Evolutionary conservation across 2,888 invertebrate species (phyloP).

Genomic region (Machimus rusticus): DNA sequence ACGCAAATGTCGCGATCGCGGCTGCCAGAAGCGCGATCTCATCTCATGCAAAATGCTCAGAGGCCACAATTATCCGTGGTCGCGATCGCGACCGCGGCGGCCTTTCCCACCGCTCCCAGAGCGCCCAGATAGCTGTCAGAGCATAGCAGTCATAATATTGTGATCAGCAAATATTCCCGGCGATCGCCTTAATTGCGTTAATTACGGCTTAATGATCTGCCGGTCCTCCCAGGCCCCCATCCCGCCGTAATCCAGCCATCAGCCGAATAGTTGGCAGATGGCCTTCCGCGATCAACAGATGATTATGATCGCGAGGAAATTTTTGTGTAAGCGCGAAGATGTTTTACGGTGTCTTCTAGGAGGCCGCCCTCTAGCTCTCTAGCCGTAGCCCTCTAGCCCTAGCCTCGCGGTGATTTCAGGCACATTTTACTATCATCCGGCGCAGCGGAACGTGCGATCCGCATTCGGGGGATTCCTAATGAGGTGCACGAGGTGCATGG

Average conservation of each 20-base stretch:
- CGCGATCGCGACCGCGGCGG: neutral
- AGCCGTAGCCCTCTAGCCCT: no score
- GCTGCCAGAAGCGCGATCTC: conserved; percentile 1
- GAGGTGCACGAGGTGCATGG: conserved; percentile 34
- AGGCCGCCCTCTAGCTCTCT: neutral
- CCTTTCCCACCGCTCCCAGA: neutral
- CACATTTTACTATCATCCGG: neutral
- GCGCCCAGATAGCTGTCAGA: neutral
- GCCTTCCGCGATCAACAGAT: conserved; percentile 9
- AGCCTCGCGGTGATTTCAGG: neutral
- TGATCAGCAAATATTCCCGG: conserved; percentile 17
- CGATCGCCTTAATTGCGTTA: conserved; percentile 34
- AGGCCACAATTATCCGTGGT: neutral
- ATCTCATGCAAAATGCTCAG: neutral
- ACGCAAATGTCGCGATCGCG: neutral
- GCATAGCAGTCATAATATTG: conserved; percentile 32
- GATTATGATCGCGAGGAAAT: conserved; percentile 27
- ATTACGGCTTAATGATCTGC: conserved; percentile 30
- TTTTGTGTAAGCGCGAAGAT: conserved; percentile 26
- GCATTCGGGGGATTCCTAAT: neutral
- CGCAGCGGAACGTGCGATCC: neutral
- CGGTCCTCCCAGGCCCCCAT: neutral
- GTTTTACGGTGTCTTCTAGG: conserved; percentile 1
- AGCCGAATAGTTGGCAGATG: conserved; percentile 25
- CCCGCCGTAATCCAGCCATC: neutral